Percentiles rank a stretch among this genome's conserved stretches.
phyloP scores from a whole-genome alignment of 2,113 vertebrate species.

The Thermophis baileyi region DNA sequence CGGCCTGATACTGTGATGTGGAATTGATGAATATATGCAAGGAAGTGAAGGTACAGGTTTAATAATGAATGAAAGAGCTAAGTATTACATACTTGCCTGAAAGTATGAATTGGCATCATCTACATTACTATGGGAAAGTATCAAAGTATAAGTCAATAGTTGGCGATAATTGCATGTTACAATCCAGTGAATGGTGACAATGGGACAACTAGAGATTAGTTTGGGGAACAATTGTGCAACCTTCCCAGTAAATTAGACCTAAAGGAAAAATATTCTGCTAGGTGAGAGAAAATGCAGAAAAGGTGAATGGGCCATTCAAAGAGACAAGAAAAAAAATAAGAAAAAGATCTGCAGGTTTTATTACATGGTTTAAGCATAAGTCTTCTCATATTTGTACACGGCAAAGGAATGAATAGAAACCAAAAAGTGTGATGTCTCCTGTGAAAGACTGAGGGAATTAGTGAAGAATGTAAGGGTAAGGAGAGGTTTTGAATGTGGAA shows the following conservation, averaged over 20 bases:
- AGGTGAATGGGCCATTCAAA: neutral
- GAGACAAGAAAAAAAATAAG: neutral
- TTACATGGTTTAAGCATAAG: neutral
- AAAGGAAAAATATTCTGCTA: neutral
- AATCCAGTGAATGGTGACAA: neutral
- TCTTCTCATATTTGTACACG: neutral
- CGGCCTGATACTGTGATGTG: neutral
- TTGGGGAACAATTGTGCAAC: neutral
- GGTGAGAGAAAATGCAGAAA: neutral
- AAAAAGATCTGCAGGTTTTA: neutral
- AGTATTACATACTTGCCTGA: neutral
- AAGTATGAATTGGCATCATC: neutral
- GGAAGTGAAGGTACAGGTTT: neutral
- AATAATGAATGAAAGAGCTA: neutral
- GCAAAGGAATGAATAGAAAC: neutral
- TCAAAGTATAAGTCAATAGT: neutral
- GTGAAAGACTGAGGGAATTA: neutral
- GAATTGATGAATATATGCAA: neutral
- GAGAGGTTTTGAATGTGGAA: neutral
- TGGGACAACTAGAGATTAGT: neutral
- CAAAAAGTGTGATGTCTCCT: neutral
- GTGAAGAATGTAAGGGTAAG: neutral
- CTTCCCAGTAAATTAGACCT: neutral
- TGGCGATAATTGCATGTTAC: neutral
- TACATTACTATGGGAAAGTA: neutral